Evolutionary conservation across 1,140 invertebrate genomes (phyloP).

Genomic region (Thaumatotibia leucotreta): DNA sequence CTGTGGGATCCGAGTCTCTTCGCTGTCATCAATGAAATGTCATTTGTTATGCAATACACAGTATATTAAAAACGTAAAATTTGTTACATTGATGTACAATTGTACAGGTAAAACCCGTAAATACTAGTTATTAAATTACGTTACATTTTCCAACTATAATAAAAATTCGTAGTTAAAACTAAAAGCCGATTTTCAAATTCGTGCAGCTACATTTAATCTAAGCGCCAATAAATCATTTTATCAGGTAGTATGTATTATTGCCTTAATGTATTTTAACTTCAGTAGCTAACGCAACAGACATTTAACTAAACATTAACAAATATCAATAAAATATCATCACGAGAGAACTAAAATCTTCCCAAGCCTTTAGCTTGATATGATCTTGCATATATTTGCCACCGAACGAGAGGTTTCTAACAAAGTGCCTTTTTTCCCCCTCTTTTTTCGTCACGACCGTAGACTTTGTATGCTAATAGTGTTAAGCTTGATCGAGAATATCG

Average conservation of each 20-base stretch:
- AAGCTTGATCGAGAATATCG: neutral
- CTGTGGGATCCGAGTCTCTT: too few species aligned
- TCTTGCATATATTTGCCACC: slow-evolving; percentile 33
- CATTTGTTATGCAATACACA: too few species aligned
- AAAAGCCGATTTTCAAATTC: neutral
- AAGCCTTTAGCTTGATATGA: slow-evolving; percentile 21
- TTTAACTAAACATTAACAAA: neutral
- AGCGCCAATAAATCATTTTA: neutral
- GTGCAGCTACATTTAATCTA: neutral
- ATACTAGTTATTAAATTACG: too few species aligned
- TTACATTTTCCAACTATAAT: too few species aligned
- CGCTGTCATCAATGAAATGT: too few species aligned
- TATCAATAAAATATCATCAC: slow-evolving; percentile 5
- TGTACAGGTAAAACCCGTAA: too few species aligned
- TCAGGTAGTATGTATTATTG: neutral
- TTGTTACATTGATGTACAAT: too few species aligned
- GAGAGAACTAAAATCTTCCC: slow-evolving; percentile 2
- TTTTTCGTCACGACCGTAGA: slow-evolving; percentile 32
- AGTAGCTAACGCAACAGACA: neutral
- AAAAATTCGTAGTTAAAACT: too few species aligned
- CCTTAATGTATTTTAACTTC: neutral
- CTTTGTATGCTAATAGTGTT: slow-evolving; percentile 31
- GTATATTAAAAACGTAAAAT: too few species aligned
- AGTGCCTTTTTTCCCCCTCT: slow-evolving; percentile 23
- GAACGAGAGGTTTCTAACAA: slow-evolving; percentile 20